Evolutionary conservation across 2,888 invertebrate genomes (phyloP), one percentile per base, ranked within the genome.

Genomic region (Cephus runcator): DNA sequence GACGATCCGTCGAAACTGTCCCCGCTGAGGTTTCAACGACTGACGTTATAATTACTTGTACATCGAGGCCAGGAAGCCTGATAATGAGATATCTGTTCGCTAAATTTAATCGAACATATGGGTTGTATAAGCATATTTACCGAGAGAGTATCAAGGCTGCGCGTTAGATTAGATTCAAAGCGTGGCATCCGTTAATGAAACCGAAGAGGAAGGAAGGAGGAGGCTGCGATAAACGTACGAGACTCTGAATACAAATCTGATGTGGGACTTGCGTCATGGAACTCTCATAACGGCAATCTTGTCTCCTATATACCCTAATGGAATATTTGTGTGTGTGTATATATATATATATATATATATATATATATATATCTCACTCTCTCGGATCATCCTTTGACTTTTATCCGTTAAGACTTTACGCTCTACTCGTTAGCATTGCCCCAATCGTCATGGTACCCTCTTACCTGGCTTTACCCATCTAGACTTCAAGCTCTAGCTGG

Each of bases 31-130:
- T 3, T 6, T 56, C 9, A 2, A 56, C 71, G 71, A 9, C 31
- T 12, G 9, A 71, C 31, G 71, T 31, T 33, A 12, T 23, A 15
- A 34, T 33, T 34, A 71, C 23, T 71, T 31, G 23, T 31, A 31
- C 71, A 23, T 34, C 15, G 71, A 12, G 71, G 23, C 31, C 71
- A 34, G 71, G 9, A 23, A 33, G 71, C 15, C 12, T 12, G 71
- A 71, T 71, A 71, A 78, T 77, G 36, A 31, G 69, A 79, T 78
- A 78, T 80, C 76, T 78, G 75, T 78, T 76, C 30, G 75, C 78
- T 75, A 80, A 80, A 78, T 80, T 79, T 79, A 77, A 77, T 79
- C 56, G 69, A 73, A 75, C 40, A 73, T 30, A 12, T 9, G 73
- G 36, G 35, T n/a, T n/a, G 40, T 76, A 40, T 36, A 56, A 56